Conservation (phyloP, 2,797 vertebrate genomes). For the Geotrypetes seraphini region DNA sequence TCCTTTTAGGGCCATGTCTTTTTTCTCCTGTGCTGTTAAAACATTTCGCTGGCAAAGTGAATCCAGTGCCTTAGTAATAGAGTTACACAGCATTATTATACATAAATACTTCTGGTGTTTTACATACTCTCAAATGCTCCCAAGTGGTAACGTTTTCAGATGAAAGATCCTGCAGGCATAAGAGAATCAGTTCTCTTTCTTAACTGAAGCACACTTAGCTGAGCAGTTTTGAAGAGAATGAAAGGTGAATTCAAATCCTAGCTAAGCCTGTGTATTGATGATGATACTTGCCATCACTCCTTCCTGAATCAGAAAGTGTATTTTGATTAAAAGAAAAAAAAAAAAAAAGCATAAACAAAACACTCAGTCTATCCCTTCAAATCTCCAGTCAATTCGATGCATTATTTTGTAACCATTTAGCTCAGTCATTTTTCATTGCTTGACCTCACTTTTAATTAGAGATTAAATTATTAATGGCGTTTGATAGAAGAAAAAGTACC, state of each 20-base stretch:
- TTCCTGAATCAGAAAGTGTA: constrained; percentile 18
- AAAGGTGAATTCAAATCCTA: constrained; percentile 22
- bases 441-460: constrained; percentile 80
- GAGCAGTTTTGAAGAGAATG: constrained; percentile 16
- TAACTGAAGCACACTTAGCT: constrained; percentile 17
- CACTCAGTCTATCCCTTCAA: constrained; percentile 34
- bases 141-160: constrained; percentile 10
- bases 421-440: constrained; percentile 63
- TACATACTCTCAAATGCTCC: constrained; percentile 10
- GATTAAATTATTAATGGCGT: constrained; percentile 71
- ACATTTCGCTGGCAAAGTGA: too few relatives aligned
- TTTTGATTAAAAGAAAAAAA: too few relatives aligned
- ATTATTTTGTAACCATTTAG: constrained; percentile 44
- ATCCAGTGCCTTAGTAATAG: not conserved
- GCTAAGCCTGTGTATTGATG: constrained; percentile 21
- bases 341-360: constrained; percentile 17
- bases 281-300: too few relatives aligned
- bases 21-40: too few relatives aligned
- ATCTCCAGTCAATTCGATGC: constrained; percentile 39
- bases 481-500: constrained; percentile 56
- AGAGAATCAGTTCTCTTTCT: constrained; percentile 16
- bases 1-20: too few relatives aligned
- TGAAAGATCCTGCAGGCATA: constrained; percentile 2
- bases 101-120: not conserved
- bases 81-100: not conserved